Evolutionary conservation across 2,888 invertebrate genomes (phyloP), one percentile per base, ranked within the genome.

Genomic region (Thymelicus sylvestris): DNA sequence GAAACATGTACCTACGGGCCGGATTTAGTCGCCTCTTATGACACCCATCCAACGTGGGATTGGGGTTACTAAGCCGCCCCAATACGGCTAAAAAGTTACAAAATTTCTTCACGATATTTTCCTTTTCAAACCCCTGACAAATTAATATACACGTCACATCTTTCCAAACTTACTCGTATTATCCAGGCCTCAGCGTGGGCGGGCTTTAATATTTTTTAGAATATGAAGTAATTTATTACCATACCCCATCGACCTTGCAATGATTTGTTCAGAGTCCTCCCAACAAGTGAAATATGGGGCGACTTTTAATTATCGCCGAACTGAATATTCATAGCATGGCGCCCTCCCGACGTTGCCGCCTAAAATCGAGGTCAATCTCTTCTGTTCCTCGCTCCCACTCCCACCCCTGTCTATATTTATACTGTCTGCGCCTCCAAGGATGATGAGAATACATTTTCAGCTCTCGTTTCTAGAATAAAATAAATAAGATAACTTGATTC

Each of bases 301-400:
- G 89, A 87, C 85, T 86, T 86, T 87, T 87, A 85, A 87, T 88
- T 87, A 86, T 78, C 78, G 77, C 74, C 73, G 73, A 71, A 77
- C 79, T 90, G 88, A 90, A 91, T 91, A 91, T 91, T 90, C 88
- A 91, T 86, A 75, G 76, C 72, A 74, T 74, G 80, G 75, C 79
- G 79, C 80, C 83, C 44, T 80, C 79, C 75, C 75, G 74, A 67
- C 74, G 71, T 72, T 69, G 66, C 67, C 41, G 76, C 77, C 77
- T 76, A 77, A 81, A 78, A 80, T 79, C 75, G 74, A 77, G 77
- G 75, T 76, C 78, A 73, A 71, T 73, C 74, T 76, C 76, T 73
- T 38, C 15, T 44, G 8, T 59, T 71, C 31, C 31, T 31, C 31
- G 31, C 10, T 77, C 79, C 79, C 73, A 69, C 10, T 77, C 79